phyloP scores from a whole-genome alignment of 2,113 vertebrate genomes.

The Myocastor coypus region DNA sequence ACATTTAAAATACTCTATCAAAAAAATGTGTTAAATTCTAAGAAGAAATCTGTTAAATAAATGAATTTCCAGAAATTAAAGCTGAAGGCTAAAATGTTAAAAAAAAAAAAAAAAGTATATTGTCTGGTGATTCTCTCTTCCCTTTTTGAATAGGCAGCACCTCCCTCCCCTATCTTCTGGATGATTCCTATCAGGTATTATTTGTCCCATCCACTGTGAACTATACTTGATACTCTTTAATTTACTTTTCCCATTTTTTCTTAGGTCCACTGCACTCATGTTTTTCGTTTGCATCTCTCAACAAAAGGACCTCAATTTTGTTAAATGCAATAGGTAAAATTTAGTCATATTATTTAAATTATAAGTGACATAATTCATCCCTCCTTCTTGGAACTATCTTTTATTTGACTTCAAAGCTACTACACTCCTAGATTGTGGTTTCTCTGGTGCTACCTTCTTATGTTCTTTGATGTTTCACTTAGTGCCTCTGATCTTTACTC shows the following conservation, averaged over 20 bases:
- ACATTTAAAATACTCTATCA: not conserved
- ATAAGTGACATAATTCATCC: not conserved
- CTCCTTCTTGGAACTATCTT: not conserved
- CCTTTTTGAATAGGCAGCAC: not conserved
- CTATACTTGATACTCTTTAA: not conserved
- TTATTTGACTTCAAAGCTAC: not conserved
- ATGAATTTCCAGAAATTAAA: slow-evolving; percentile 1
- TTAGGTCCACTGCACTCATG: not conserved
- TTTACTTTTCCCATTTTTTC: not conserved
- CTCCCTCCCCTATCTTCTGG: fast-evolving
- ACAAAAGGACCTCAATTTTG: not conserved
- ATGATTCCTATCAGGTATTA: not conserved
- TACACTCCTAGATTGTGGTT: not conserved
- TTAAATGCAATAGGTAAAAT: not conserved
- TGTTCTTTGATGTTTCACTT: not conserved
- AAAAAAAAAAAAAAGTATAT: too few species aligned
- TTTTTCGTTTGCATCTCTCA: not conserved
- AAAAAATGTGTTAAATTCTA: not conserved
- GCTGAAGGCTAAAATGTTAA: not conserved
- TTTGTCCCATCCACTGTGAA: not conserved
- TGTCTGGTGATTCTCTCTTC: not conserved
- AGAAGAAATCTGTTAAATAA: not conserved
- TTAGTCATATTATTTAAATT: not conserved
- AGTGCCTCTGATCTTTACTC: not conserved
- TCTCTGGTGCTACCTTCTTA: not conserved